These are phyloP conservation scores for Liodrosophila aerea DNA, from an alignment of 2,888 invertebrate species.

Conservation along the genomic window DNA sequence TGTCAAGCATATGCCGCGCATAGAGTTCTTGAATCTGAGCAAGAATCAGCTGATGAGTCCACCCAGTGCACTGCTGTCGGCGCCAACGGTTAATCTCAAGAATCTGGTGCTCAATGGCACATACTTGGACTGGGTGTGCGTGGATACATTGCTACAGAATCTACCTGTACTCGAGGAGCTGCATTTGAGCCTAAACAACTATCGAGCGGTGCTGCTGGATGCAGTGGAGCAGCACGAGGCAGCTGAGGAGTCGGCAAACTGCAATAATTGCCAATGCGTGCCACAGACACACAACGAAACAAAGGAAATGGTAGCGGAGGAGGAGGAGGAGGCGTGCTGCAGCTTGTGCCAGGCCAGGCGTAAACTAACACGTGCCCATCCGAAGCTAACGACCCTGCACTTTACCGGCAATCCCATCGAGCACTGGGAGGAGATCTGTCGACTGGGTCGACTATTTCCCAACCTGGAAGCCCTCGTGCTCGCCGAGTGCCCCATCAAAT, in stretches of 20 bases:
- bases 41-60: slow-evolving; percentile 92
- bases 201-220: slow-evolving; percentile 88
- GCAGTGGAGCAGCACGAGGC: slow-evolving; percentile 47
- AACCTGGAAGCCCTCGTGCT: slow-evolving; percentile 92
- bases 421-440: slow-evolving; percentile 91
- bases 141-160: slow-evolving; percentile 89
- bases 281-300: slow-evolving; percentile 28
- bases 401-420: slow-evolving; percentile 94
- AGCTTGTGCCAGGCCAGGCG: slow-evolving; percentile 36
- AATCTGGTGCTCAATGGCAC: slow-evolving; percentile 94
- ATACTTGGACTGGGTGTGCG: slow-evolving; percentile 91
- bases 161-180: slow-evolving; percentile 93
- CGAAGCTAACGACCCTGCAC: slow-evolving; percentile 89
- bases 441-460: slow-evolving; percentile 93
- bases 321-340: slow-evolving; percentile 17
- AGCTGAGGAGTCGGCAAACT: slow-evolving; percentile 19
- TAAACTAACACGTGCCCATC: slow-evolving; percentile 83
- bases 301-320: neutral
- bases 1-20: slow-evolving; percentile 92
- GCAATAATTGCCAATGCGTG: slow-evolving; percentile 34
- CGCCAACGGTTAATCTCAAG: slow-evolving; percentile 85
- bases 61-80: slow-evolving; percentile 82
- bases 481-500: slow-evolving; percentile 91
- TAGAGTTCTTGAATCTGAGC: slow-evolving; percentile 95
- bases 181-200: slow-evolving; percentile 95